Evolutionary conservation across 2,113 vertebrate species (phyloP), one percentile per base, ranked within the genome.

Genomic region (Chionodraco myersi): DNA sequence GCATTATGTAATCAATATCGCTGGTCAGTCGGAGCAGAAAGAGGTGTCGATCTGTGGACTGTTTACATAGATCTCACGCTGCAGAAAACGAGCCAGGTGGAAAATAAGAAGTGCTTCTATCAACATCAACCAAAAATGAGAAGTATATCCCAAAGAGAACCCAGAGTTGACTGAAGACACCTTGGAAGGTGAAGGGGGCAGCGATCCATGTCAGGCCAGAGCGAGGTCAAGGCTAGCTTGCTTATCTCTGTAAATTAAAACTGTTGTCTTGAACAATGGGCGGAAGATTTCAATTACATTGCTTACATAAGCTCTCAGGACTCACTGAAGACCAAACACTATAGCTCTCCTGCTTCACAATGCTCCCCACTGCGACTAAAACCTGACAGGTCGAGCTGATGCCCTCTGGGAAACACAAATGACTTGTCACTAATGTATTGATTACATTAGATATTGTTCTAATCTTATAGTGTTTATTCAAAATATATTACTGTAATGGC

Each of bases 221-320:
- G 82, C 84, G 84, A 92, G 92, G 92, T 93, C 92, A 91, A 57
- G 61, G 84, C 85, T 84, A 89, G 85, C 89, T 65, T 65, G 51
- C 91, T 92, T 85, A 92, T 89, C 80, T 91, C 90, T 90, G 84
- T 88, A 92, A 94, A 95, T 94, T 89, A 92, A 94, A 93, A 81
- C 88, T 83, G 83, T 92, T 88, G 36, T 59, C 14, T 66, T 57
- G 68, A 91, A 94, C 92, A 86, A 88, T 75, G 84, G 89, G 72
- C 30, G 86, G 92, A 93, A 75, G 86, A 88, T 90, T 93, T 94
- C 91, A 92, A 92, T 92, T 92, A 91, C 86, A 87, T 7, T 49
- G 68, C 47, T 67, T 48, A 65, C 11, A 45, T 52, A 74, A 66
- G 72, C 81, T 76, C 80, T 80, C 60, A 61, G 59, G 75, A 88